These are phyloP conservation scores for Steinernema scapterisci DNA, from an alignment of 2,888 invertebrate genomes.

Conservation along the genomic window DNA sequence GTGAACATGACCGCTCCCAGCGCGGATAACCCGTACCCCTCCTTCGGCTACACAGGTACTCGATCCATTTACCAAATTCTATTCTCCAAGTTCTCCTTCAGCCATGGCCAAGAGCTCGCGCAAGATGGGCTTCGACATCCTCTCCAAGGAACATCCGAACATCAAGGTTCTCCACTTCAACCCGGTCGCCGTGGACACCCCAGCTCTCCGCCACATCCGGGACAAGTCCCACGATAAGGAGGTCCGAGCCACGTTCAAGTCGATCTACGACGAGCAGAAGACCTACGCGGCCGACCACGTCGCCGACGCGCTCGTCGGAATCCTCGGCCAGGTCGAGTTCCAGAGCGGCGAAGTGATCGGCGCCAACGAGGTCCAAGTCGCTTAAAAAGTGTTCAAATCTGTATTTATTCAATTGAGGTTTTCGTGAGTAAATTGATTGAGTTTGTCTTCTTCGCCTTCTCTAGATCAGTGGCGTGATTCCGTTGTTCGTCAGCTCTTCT, in stretches of 20 bases:
- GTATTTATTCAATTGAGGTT: background rate
- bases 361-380: slow-evolving; percentile 25
- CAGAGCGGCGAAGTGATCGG: slow-evolving; percentile 25
- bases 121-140: slow-evolving; percentile 30
- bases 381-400: background rate
- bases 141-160: slow-evolving; percentile 27
- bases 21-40: slow-evolving; percentile 21
- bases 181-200: slow-evolving; percentile 34
- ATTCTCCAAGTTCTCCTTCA: no score
- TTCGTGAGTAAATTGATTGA: slow-evolving; percentile 22
- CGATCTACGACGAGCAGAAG: slow-evolving; percentile 28
- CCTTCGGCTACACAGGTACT: slow-evolving; percentile 30
- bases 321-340: slow-evolving; percentile 28
- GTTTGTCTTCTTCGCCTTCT: no score
- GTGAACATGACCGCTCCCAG: slow-evolving; percentile 35
- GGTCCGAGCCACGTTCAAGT: slow-evolving; percentile 23
- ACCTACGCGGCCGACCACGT: slow-evolving; percentile 13
- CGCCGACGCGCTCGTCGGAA: slow-evolving; percentile 17
- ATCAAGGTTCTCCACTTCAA: slow-evolving; percentile 36
- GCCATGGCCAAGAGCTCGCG: slow-evolving; percentile 29
- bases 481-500: slow-evolving; percentile 11
- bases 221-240: slow-evolving; percentile 29
- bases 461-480: background rate
- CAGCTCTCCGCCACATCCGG: slow-evolving; percentile 20
- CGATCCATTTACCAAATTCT: no score